phyloP scores from a whole-genome alignment of 2,888 invertebrate genomes.

The Acleris literana region DNA sequence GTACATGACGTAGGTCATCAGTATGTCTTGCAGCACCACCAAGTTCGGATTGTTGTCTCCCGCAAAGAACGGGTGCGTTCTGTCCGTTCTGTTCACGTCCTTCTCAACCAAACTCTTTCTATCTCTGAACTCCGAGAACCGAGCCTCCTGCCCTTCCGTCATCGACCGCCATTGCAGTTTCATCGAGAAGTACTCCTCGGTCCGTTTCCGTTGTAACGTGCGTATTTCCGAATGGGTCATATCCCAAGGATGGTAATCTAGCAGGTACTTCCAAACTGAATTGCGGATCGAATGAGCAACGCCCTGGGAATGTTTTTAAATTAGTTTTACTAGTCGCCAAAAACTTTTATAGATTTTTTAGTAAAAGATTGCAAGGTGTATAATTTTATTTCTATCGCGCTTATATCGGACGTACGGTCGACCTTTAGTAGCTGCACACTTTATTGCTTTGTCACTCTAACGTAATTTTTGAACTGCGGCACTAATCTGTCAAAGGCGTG shows the following conservation, averaged over 20 bases:
- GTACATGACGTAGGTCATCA: constrained; percentile 99
- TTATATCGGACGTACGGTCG: too few species aligned
- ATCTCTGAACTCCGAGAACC: constrained; percentile 93
- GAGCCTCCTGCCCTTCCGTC: constrained; percentile 92
- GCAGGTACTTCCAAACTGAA: constrained; percentile 97
- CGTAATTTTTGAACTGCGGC: too few species aligned
- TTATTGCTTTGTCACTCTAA: too few species aligned
- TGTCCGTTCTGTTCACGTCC: constrained; percentile 97
- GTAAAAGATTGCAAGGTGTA: too few species aligned
- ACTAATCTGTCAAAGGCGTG: too few species aligned
- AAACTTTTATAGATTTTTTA: neutral
- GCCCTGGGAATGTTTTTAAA: constrained; percentile 83
- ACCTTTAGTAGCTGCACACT: too few species aligned
- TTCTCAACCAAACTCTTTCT: constrained; percentile 97
- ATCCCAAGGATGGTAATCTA: constrained; percentile 94
- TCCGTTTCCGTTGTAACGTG: constrained; percentile 87
- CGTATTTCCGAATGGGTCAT: constrained; percentile 89
- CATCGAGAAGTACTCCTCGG: constrained; percentile 96
- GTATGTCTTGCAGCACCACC: constrained; percentile 92
- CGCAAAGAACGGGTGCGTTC: constrained; percentile 95
- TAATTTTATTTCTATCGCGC: too few species aligned
- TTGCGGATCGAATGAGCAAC: constrained; percentile 89
- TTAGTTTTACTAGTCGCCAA: neutral
- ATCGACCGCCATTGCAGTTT: constrained; percentile 98
- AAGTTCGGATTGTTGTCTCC: constrained; percentile 97